phyloP scores from a whole-genome alignment of 2,888 invertebrate species.

The Scelioninae gen. 1 region DNA sequence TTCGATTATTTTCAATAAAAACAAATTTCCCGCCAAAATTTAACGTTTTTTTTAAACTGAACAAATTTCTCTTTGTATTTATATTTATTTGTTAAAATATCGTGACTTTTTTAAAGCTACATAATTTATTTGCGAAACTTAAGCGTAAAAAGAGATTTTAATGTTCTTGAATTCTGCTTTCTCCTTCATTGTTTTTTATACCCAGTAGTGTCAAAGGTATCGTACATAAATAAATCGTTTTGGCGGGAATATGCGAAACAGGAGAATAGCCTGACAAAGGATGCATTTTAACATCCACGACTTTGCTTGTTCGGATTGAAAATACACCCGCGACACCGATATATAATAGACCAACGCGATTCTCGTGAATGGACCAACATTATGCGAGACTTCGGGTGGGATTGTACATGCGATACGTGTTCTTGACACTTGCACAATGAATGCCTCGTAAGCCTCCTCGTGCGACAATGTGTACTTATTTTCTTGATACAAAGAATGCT shows the following conservation, averaged over 20 bases:
- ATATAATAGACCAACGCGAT: conserved; percentile 64
- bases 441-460: conserved; percentile 72
- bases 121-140: no score
- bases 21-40: no score
- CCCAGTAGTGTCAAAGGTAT: no score
- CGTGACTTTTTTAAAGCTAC: no score
- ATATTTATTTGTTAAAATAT: no score
- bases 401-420: conserved; percentile 61
- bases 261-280: conserved; percentile 32
- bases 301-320: conserved; percentile 37
- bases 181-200: no score
- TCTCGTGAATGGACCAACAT: conserved; percentile 79
- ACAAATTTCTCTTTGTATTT: no score
- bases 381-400: conserved; percentile 58
- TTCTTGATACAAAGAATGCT: conserved; percentile 72
- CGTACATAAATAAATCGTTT: conserved; percentile 22
- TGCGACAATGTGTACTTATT: conserved; percentile 74
- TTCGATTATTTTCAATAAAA: no score
- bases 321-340: conserved; percentile 46
- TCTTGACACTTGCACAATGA: conserved; percentile 74
- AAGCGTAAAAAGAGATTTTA: no score
- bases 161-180: no score
- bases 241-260: conserved; percentile 30
- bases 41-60: no score
- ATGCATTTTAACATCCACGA: conserved; percentile 20